Evolutionary conservation across 2,797 vertebrate species (phyloP).

Genomic region (Lates japonicus): DNA sequence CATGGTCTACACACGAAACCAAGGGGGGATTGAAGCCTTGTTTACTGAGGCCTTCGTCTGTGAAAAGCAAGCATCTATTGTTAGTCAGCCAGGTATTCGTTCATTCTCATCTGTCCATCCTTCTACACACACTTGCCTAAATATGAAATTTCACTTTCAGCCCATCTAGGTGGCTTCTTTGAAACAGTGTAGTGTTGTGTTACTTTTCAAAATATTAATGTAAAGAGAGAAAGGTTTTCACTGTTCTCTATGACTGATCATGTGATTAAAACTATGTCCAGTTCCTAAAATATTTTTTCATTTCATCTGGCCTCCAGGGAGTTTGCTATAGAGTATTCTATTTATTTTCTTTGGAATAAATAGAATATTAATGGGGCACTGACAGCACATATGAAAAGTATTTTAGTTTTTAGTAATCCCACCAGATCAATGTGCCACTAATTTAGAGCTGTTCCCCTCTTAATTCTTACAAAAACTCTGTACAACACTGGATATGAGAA

Average conservation of each 20-base stretch:
- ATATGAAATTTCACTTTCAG: conserved; percentile 28
- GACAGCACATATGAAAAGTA: background rate
- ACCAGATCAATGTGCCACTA: conserved; percentile 6
- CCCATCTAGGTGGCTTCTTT: conserved; percentile 23
- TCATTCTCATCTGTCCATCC: conserved; percentile 38
- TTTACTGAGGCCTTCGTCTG: conserved; percentile 52
- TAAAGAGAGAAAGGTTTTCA: background rate
- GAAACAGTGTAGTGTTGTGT: conserved; percentile 13
- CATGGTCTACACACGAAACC: conserved; percentile 60
- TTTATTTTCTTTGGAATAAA: conserved; percentile 10
- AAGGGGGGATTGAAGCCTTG: conserved; percentile 57
- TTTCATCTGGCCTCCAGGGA: background rate
- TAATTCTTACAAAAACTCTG: conserved; percentile 18
- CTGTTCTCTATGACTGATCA: background rate
- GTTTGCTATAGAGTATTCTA: background rate
- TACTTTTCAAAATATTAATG: background rate
- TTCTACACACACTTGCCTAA: conserved; percentile 5
- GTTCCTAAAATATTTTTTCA: background rate
- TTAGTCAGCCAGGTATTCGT: conserved; percentile 64
- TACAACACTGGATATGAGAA: background rate
- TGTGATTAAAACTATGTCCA: too few relatives aligned
- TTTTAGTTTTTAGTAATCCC: background rate
- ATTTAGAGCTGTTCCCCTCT: background rate
- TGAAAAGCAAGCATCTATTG: conserved; percentile 57
- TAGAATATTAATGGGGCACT: background rate